Evolutionary conservation across 30 jellyfish, hydroid and myxozoan species (phyloP).

Genomic region (Cassiopea andromeda): DNA sequence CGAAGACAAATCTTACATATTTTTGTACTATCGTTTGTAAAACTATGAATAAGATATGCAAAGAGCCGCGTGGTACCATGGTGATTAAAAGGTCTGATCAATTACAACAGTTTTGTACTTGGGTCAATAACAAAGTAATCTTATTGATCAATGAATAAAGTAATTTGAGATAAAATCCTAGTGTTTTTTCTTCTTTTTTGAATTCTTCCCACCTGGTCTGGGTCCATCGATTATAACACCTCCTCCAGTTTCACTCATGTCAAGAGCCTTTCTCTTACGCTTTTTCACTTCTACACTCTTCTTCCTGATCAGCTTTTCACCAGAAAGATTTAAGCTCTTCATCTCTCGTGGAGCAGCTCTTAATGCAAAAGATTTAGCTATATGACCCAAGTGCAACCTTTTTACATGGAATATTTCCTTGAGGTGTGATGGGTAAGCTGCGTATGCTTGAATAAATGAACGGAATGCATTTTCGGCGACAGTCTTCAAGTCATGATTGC

Average conservation of each 20-base stretch:
- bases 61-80: too few relatives aligned
- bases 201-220: constrained; percentile 63
- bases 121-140: too few relatives aligned
- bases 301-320: constrained; percentile 6
- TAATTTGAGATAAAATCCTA: not conserved
- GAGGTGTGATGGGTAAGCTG: constrained; percentile 83
- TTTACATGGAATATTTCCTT: constrained; percentile 85
- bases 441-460: constrained; percentile 90
- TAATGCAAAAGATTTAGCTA: constrained; percentile 94
- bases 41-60: too few relatives aligned
- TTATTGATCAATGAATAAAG: too few relatives aligned
- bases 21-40: too few relatives aligned
- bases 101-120: too few relatives aligned
- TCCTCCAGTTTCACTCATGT: constrained; percentile 72
- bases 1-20: too few relatives aligned
- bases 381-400: constrained; percentile 91
- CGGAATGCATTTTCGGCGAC: constrained; percentile 79
- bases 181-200: constrained; percentile 7
- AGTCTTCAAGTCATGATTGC: constrained; percentile 19
- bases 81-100: too few relatives aligned
- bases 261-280: constrained; percentile 37
- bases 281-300: constrained; percentile 19
- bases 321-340: constrained; percentile 27
- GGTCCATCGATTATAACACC: constrained; percentile 90
- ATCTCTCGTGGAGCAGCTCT: constrained; percentile 89